Percentiles rank a stretch among this genome's conserved stretches.
Evolutionary conservation across 2,797 vertebrate species (phyloP).

Genomic region (Spea hammondii): DNA sequence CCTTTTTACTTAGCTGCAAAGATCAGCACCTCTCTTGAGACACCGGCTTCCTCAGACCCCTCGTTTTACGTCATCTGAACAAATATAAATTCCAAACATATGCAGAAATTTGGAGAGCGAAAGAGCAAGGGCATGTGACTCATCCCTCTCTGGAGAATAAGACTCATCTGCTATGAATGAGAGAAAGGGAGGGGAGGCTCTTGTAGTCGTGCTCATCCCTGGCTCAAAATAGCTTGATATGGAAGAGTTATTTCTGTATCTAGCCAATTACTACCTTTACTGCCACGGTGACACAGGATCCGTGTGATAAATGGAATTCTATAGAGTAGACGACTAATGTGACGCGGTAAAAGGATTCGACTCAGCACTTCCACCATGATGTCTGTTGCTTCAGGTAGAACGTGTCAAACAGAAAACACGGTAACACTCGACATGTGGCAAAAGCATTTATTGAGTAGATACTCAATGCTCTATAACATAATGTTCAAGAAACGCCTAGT

Average conservation of each 20-base stretch:
- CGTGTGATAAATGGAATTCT: constrained; percentile 29
- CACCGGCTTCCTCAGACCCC: constrained; percentile 10
- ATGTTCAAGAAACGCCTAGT: no score
- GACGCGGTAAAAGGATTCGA: no score
- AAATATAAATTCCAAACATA: constrained; percentile 43
- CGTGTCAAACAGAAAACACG: background rate
- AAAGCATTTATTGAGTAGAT: no score
- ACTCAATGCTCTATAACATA: no score
- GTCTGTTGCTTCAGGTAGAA: background rate
- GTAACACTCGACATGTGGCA: background rate
- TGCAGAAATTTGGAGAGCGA: constrained; percentile 44
- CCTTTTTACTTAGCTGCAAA: constrained; percentile 35
- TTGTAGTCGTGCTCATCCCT: constrained; percentile 37
- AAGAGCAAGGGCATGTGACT: constrained; percentile 51
- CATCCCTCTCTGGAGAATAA: constrained; percentile 44
- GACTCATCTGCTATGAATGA: constrained; percentile 48
- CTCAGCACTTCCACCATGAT: background rate
- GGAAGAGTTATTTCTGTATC: constrained; percentile 46
- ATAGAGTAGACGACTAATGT: background rate
- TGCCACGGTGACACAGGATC: constrained; percentile 20
- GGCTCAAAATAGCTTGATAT: constrained; percentile 43
- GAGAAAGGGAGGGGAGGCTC: constrained; percentile 24
- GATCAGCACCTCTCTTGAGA: constrained; percentile 40
- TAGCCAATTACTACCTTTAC: constrained; percentile 34
- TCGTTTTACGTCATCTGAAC: constrained; percentile 40